phyloP scores from a whole-genome alignment of 2,113 vertebrate genomes.

The Anser brachyrhynchus region DNA sequence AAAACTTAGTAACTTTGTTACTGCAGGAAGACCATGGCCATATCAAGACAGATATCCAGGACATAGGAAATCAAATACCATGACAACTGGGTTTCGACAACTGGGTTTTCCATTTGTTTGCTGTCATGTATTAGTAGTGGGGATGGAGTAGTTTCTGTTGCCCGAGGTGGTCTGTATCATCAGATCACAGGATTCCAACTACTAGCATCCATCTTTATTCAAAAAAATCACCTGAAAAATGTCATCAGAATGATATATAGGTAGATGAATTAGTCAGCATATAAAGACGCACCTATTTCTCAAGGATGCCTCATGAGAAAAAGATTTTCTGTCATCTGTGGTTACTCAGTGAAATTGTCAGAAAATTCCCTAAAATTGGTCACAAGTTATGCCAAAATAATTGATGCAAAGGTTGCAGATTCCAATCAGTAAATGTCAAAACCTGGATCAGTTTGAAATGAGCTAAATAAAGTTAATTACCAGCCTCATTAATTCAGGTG shows the following conservation, averaged over 20 bases:
- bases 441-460: conserved; percentile 41
- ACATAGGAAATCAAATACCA: too few relatives aligned
- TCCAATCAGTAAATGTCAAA: conserved; percentile 55
- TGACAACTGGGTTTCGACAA: not conserved
- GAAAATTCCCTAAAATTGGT: not conserved
- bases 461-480: conserved; percentile 56
- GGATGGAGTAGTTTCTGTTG: not conserved
- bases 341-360: not conserved
- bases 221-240: not conserved
- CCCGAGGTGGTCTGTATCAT: not conserved
- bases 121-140: not conserved
- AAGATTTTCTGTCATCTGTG: not conserved
- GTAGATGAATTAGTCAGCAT: not conserved
- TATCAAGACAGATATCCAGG: not conserved
- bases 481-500: conserved; percentile 58
- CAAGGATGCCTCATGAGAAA: not conserved
- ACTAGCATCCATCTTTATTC: not conserved
- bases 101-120: not conserved
- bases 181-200: not conserved
- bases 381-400: not conserved
- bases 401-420: conserved; percentile 33
- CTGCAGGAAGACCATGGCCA: not conserved
- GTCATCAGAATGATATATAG: not conserved
- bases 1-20: not conserved
- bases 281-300: not conserved